These are phyloP conservation scores for Eulemur rubriventer DNA, from an alignment of 2,797 vertebrate species.

Conservation along the genomic window DNA sequence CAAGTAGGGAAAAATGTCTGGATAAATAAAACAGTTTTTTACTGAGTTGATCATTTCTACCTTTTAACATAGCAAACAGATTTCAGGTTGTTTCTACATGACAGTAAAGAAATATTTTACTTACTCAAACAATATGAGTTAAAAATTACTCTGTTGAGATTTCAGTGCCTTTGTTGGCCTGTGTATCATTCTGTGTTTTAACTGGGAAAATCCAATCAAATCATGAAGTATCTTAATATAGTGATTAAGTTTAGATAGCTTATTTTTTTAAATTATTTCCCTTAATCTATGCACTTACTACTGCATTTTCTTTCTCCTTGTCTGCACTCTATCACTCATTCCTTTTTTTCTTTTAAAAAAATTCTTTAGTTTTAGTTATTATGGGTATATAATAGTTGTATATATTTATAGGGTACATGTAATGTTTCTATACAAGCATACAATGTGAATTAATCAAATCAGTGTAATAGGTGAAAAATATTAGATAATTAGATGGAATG, in stretches of 20 bases:
- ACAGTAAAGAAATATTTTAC: background rate
- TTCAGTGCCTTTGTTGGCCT: background rate
- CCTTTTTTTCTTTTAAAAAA: background rate
- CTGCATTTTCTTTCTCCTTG: background rate
- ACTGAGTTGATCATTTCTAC: background rate
- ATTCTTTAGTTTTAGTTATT: background rate
- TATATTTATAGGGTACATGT: background rate
- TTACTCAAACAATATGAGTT: background rate
- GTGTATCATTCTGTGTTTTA: background rate
- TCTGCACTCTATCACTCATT: background rate
- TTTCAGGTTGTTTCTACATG: background rate
- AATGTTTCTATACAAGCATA: background rate
- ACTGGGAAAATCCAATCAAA: background rate
- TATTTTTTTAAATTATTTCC: background rate
- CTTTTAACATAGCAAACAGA: background rate
- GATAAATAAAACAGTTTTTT: background rate
- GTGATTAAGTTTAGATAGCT: background rate
- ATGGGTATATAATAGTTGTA: background rate
- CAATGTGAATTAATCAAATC: background rate
- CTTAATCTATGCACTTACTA: background rate
- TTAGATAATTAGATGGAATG: background rate
- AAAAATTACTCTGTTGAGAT: background rate
- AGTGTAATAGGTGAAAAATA: background rate
- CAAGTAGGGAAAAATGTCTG: background rate
- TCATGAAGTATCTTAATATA: background rate